These are phyloP conservation scores for Noctua comes DNA, from an alignment of 2,888 invertebrate species.

Conservation along the genomic window DNA sequence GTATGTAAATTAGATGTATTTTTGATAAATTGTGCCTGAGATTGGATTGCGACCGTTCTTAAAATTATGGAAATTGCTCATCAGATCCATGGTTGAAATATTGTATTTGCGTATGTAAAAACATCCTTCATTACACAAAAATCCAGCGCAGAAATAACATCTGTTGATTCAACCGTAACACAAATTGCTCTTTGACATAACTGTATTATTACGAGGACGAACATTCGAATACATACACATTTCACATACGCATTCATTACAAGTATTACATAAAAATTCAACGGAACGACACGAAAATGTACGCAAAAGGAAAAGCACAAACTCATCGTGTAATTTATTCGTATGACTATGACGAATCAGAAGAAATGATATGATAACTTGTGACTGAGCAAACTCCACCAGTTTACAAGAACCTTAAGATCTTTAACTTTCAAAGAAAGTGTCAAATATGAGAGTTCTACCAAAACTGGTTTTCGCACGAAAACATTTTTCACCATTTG, in stretches of 20 bases:
- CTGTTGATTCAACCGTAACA: slow-evolving; percentile 46
- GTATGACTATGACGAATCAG: slow-evolving; percentile 63
- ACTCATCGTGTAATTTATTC: slow-evolving; percentile 65
- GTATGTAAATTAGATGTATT: background rate
- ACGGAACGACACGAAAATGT: slow-evolving; percentile 45
- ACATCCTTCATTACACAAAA: slow-evolving; percentile 15
- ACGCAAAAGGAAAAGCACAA: slow-evolving; percentile 55
- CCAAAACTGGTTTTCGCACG: slow-evolving; percentile 47
- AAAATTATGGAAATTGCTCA: background rate
- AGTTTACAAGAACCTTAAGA: slow-evolving; percentile 23
- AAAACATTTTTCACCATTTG: slow-evolving; percentile 56
- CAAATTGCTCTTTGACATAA: slow-evolving; percentile 46
- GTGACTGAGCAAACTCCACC: slow-evolving; percentile 36
- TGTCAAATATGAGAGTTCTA: slow-evolving; percentile 33
- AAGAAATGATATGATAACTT: slow-evolving; percentile 65
- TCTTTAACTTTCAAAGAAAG: slow-evolving; percentile 14
- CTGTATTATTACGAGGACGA: slow-evolving; percentile 47
- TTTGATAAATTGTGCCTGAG: background rate
- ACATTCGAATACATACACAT: slow-evolving; percentile 28
- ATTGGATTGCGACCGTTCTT: background rate
- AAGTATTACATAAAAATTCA: slow-evolving; percentile 48
- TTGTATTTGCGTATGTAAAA: background rate
- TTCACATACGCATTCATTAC: slow-evolving; percentile 53
- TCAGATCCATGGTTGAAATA: background rate
- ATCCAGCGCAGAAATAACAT: slow-evolving; percentile 21